Evolutionary conservation across 2,797 vertebrate genomes (phyloP).

Genomic region (Chelidonichthys spinosus): DNA sequence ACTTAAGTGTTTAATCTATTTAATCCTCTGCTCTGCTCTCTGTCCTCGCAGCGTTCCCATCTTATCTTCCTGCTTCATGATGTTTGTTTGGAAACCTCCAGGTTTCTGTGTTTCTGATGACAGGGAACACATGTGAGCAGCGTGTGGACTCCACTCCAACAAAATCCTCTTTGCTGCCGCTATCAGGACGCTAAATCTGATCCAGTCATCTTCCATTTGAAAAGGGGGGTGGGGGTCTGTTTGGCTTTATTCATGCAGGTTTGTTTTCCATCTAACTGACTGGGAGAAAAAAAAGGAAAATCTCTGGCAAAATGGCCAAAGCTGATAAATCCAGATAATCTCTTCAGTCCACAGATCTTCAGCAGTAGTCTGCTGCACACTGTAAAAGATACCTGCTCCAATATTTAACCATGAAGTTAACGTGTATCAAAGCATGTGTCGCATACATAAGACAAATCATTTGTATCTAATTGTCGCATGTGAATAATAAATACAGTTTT

Average conservation of each 20-base stretch:
- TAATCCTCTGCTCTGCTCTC: slow-evolving; percentile 62
- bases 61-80: slow-evolving; percentile 72
- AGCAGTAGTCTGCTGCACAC: slow-evolving; percentile 33
- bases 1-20: slow-evolving; percentile 64
- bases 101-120: slow-evolving; percentile 44
- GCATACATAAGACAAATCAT: neutral
- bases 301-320: slow-evolving; percentile 71
- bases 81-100: slow-evolving; percentile 67
- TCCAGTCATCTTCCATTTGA: slow-evolving; percentile 59
- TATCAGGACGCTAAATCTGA: slow-evolving; percentile 64
- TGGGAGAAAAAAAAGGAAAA: slow-evolving; percentile 35
- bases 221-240: slow-evolving; percentile 12
- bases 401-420: slow-evolving; percentile 1
- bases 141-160: slow-evolving; percentile 58
- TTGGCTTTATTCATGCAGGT: slow-evolving; percentile 59
- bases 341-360: slow-evolving; percentile 68
- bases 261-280: slow-evolving; percentile 62
- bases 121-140: slow-evolving; percentile 44
- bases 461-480: neutral
- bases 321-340: slow-evolving; percentile 77
- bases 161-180: slow-evolving; percentile 66
- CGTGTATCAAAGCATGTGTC: neutral
- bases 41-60: slow-evolving; percentile 28
- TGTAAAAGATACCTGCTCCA: slow-evolving; percentile 33
- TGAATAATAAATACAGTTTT: neutral